Percentiles rank a stretch among this genome's conserved stretches.
phyloP scores from a whole-genome alignment of 2,888 invertebrate genomes.

The Philopedon plagiatum region DNA sequence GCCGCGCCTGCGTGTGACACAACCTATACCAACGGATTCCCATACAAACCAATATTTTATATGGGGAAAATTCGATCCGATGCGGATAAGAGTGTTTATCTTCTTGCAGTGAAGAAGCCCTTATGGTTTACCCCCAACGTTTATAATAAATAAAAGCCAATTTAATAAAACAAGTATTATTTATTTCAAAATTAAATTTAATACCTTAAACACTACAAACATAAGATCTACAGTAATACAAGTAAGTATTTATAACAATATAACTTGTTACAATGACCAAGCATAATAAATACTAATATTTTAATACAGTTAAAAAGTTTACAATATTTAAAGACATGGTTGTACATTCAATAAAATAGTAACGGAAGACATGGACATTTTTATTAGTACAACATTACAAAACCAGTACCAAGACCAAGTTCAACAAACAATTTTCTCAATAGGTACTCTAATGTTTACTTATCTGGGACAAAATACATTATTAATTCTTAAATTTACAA shows the following conservation, averaged over 20 bases:
- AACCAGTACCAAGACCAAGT: too few species aligned
- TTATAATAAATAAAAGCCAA: not conserved
- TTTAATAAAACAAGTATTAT: constrained; percentile 3
- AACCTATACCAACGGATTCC: too few species aligned
- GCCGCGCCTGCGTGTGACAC: too few species aligned
- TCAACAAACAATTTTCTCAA: too few species aligned
- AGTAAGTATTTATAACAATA: constrained; percentile 19
- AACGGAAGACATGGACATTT: constrained; percentile 12
- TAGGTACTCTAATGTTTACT: too few species aligned
- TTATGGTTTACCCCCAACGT: too few species aligned
- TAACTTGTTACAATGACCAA: constrained; percentile 16
- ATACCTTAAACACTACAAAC: not conserved
- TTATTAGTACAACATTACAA: not conserved
- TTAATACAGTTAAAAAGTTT: constrained; percentile 15
- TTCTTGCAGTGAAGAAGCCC: too few species aligned
- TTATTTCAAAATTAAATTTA: constrained; percentile 17
- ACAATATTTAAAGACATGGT: constrained; percentile 4
- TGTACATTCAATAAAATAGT: not conserved
- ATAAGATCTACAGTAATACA: constrained; percentile 9
- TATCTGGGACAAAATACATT: not conserved
- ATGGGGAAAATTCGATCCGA: too few species aligned
- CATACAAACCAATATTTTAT: too few species aligned
- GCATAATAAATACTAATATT: constrained; percentile 8
- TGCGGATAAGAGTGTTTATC: too few species aligned
- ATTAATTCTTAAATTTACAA: not conserved